Base-by-base conservation (phyloP, 2,888 invertebrate species). In the Drosophila kambysellisi region DNA sequence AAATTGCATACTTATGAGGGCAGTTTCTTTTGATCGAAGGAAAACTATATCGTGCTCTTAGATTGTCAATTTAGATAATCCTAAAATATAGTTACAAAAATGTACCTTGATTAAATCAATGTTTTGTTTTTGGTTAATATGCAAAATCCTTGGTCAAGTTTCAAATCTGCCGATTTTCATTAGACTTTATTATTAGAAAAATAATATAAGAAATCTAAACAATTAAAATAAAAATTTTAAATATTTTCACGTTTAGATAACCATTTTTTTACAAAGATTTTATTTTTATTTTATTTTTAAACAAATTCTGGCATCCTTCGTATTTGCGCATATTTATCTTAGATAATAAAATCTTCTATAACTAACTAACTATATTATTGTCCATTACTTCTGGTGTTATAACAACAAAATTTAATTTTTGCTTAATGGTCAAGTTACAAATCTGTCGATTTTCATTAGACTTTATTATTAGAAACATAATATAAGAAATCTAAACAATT, bases 1-100 rank as follows among this genome's bases (percentile, higher is more conserved):
- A 58, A 32, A 48, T 77, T 74, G 82, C 84, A 86, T 82, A 74
- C 82, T 72, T 85, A 60, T 82, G 41, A 43, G 83, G 57, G 83
- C 20, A 51, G 17, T 25, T 54, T 56, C 2, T 39, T 51, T 9
- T 7, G 3, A 17, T 17, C 12, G 60, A 30, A 48, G n/a, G 60
- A 30, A 59, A 29, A 33, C 8, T 15, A 25, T 25, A 25, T 46
- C 20, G 15, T 25, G 1, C 2, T 12, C 20, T 20, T 12, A 7
- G 2, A 46, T 46, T 46, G 15, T 25, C 15, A 20, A 46, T 12
- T 1, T 20, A 7, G 20, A 2, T 12, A 46, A 20, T 46, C 7
- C 46, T 15, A 15, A 46, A 7, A 46, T 8, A 15, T 8, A 46
- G 2, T 7, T 46, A 7, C 20, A 20, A 2, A 2, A 6, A 15